Base-by-base conservation (phyloP, 2,113 vertebrate species). In the Cephalopholis sonnerati region DNA sequence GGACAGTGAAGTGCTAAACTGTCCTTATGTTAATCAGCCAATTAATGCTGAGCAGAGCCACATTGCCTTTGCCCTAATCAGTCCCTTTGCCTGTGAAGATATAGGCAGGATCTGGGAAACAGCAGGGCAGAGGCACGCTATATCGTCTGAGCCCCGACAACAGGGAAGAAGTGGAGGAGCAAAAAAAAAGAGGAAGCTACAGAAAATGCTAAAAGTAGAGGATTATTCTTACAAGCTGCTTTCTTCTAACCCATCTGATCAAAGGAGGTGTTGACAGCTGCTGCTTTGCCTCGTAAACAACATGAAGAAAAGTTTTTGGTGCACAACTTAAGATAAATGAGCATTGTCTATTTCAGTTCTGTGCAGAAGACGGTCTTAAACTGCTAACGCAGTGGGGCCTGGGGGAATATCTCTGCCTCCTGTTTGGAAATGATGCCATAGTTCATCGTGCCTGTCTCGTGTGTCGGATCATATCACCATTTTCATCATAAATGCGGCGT, bases 1-100 rank as follows among this genome's bases (percentile, higher is more conserved):
- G 90, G 90, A 91, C 92, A 88, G 91, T 90, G 93, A 92, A 92
- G 93, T 83, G 89, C 93, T 94, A 93, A 95, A 94, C 93, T 84
- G 90, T 91, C 89, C 87, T 90, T 87, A 92, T 94, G 94, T 91
- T 94, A 95, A 95, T 94, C 91, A 93, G 92, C 92, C 92, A 94
- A 95, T 95, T 95, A 95, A 91, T 90, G 93, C 80, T 22, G 81
- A 73, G 88, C 87, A 63, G 86, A 88, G 85, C 91, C 29, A 77
- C 89, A 65, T 80, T 91, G 86, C 89, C 90, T 87, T 86, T 91
- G 89, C 71, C 91, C 90, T 72, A 84, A 93, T 92, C 89, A 75
- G 83, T 89, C 77, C 71, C 76, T 46, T 74, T 74, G 76, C 82
- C 87, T 83, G 82, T 46, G 83, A 83, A 77, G 87, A 82, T 77